A percentile compares a stretch with the other conserved stretches of the same genome.
Conservation (phyloP, 2,113 vertebrate genomes). For the Apus apus region DNA sequence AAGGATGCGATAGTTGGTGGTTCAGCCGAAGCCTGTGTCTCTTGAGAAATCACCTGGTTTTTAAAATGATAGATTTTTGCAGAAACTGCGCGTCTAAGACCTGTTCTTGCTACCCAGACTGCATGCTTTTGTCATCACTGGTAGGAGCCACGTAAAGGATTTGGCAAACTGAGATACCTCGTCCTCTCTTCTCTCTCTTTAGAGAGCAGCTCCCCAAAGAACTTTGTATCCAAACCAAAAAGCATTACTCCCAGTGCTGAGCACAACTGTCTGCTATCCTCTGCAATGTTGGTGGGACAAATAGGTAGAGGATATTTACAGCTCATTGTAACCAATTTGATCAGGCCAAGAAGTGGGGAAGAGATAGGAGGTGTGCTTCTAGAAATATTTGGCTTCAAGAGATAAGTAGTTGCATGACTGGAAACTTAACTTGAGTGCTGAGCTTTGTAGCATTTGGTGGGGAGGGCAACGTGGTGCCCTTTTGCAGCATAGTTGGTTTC, state of each 20-base stretch:
- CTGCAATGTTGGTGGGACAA: fast-evolving
- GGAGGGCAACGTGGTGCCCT: fast-evolving
- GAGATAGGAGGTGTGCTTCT: neutral
- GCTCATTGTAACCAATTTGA: fast-evolving
- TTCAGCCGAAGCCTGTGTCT: too few species aligned
- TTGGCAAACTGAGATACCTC: neutral
- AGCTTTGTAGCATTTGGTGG: fast-evolving
- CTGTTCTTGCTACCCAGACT: neutral
- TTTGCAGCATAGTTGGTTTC: fast-evolving
- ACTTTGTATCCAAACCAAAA: fast-evolving
- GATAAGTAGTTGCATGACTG: fast-evolving
- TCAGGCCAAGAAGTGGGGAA: neutral
- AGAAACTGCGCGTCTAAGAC: fast-evolving
- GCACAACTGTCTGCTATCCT: fast-evolving
- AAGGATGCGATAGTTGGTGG: too few species aligned
- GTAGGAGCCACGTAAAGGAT: neutral
- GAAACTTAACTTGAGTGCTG: fast-evolving
- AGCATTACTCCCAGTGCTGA: fast-evolving
- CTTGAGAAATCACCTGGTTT: fast-evolving
- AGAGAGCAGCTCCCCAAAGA: neutral
- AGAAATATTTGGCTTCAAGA: neutral
- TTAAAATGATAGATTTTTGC: fast-evolving
- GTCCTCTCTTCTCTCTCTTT: neutral
- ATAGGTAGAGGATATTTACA: fast-evolving
- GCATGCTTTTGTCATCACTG: fast-evolving